A percentile compares a stretch with the other conserved stretches of the same genome.
phyloP scores from a whole-genome alignment of 2,113 vertebrate genomes.

The Misgurnus anguillicaudatus region DNA sequence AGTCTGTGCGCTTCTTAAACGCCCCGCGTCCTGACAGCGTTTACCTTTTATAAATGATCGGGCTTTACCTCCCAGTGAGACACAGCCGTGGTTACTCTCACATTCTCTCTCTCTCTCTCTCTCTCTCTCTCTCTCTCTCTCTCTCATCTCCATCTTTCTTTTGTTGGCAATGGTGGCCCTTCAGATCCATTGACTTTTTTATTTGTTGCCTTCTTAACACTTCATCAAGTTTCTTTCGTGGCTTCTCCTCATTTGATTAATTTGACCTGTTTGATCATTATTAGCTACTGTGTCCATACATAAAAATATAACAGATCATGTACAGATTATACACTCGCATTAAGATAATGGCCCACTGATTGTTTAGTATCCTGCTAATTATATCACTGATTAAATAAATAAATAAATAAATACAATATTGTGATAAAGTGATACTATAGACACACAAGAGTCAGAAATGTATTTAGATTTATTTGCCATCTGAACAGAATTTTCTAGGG shows the following conservation, averaged over 20 bases:
- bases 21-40: constrained; percentile 84
- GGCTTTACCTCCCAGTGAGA: constrained; percentile 85
- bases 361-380: no score
- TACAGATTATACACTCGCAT: no score
- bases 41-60: constrained; percentile 96
- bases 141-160: constrained; percentile 62
- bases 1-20: constrained; percentile 79
- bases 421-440: no score
- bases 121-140: constrained; percentile 12
- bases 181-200: constrained; percentile 8
- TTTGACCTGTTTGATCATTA: background rate
- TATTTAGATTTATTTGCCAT: no score
- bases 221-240: background rate
- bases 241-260: no score
- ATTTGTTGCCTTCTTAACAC: constrained; percentile 54
- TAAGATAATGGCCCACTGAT: no score
- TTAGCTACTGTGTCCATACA: no score
- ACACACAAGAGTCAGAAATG: no score
- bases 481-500: no score
- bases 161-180: constrained; percentile 9
- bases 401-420: no score
- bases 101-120: constrained; percentile 1
- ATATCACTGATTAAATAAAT: no score
- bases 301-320: no score
- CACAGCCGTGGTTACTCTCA: constrained; percentile 60